phyloP scores from a whole-genome alignment of 2,888 invertebrate species.

The Adineta ricciae region DNA sequence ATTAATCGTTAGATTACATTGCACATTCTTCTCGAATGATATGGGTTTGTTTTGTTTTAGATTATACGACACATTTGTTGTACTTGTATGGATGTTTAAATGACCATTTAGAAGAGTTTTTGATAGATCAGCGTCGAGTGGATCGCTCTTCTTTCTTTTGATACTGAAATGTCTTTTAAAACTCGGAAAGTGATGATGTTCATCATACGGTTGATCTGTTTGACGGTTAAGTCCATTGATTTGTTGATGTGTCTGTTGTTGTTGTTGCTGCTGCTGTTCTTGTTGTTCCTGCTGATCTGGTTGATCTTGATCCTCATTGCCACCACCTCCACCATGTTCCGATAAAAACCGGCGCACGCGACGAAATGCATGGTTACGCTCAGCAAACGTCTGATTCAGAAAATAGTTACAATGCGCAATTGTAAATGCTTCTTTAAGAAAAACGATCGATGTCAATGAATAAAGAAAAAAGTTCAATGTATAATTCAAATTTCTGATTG shows the following conservation, averaged over 20 bases:
- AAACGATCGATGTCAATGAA: constrained; percentile 2
- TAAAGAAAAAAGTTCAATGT: constrained; percentile 10
- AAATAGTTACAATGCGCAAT: background rate
- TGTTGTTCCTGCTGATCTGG: too few species aligned
- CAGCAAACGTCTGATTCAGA: background rate
- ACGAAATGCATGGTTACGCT: background rate
- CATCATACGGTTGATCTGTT: background rate
- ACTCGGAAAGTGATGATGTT: background rate
- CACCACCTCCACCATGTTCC: background rate
- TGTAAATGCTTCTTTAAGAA: constrained; percentile 21
- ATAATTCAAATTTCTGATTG: constrained; percentile 15
- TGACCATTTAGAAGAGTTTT: background rate
- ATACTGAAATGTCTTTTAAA: background rate
- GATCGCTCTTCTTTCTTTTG: background rate
- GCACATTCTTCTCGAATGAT: background rate
- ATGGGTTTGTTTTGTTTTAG: background rate
- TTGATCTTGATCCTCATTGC: background rate
- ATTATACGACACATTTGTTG: background rate
- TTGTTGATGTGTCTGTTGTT: too few species aligned
- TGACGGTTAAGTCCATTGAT: background rate
- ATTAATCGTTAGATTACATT: background rate
- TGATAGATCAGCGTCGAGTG: background rate
- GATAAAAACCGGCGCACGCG: background rate
- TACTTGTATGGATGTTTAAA: background rate
- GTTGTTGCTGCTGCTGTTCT: too few species aligned